Conservation (phyloP, 92 coral and sea anemone genomes). For the Zoanthus gigantus region DNA sequence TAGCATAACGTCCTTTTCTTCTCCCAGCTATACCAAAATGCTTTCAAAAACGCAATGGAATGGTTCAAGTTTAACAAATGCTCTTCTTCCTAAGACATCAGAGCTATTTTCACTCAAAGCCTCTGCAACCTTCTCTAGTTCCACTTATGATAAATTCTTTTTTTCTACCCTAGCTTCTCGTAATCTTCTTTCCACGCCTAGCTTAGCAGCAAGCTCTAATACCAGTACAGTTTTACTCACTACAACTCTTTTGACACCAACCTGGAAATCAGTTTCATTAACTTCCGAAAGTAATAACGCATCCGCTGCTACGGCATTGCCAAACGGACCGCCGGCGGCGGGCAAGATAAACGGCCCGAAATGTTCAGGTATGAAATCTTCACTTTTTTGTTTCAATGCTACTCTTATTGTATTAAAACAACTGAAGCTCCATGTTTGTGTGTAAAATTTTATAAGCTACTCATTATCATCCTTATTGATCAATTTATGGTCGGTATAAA, state of each 20-base stretch:
- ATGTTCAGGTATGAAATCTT: conserved; percentile 27
- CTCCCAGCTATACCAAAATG: neutral
- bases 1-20: neutral
- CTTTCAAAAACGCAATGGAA: neutral
- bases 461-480: too few species aligned
- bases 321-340: neutral
- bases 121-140: neutral
- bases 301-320: neutral
- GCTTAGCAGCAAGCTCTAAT: neutral
- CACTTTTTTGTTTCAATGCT: neutral
- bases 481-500: too few species aligned
- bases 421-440: neutral
- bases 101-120: neutral
- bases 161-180: neutral
- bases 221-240: neutral
- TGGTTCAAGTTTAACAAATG: neutral
- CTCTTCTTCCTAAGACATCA: neutral
- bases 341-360: neutral
- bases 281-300: neutral
- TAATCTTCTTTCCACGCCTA: neutral
- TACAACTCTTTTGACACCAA: neutral
- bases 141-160: neutral
- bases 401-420: neutral
- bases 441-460: too few species aligned
- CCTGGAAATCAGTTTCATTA: neutral